Evolutionary conservation across 2,113 vertebrate species (phyloP).

Genomic region (Cisticola juncidis): DNA sequence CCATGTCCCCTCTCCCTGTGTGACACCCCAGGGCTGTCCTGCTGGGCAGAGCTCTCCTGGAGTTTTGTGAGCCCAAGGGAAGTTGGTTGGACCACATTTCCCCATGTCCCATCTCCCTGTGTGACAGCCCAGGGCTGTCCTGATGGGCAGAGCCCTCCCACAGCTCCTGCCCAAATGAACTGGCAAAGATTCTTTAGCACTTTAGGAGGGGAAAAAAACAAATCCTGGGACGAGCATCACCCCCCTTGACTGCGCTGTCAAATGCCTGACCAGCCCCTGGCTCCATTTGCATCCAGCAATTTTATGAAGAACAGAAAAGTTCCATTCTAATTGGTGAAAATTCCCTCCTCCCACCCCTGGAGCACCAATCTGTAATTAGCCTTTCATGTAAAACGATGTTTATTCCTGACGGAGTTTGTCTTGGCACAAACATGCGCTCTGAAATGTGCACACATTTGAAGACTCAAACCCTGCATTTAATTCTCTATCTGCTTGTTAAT

Average conservation of each 20-base stretch:
- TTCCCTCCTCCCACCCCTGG: slow-evolving; percentile 31
- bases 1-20: background rate
- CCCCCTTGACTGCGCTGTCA: background rate
- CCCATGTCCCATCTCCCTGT: background rate
- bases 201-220: fast-evolving
- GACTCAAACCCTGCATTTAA: slow-evolving; percentile 46
- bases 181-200: background rate
- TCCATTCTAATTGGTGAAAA: slow-evolving; percentile 57
- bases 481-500: slow-evolving; percentile 55
- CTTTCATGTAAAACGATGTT: slow-evolving; percentile 65
- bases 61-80: background rate
- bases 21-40: background rate
- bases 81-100: background rate
- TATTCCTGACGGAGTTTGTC: slow-evolving; percentile 63
- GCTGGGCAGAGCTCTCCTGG: background rate
- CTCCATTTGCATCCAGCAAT: background rate
- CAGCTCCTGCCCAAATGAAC: background rate
- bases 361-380: slow-evolving; percentile 59
- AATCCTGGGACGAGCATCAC: background rate
- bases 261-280: background rate
- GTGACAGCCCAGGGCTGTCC: background rate
- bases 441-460: slow-evolving; percentile 57
- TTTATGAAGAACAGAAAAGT: background rate
- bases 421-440: slow-evolving; percentile 35
- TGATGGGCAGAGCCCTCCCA: background rate